Base-by-base conservation (phyloP, 2,113 vertebrate genomes). In the Ochotona curzoniae region DNA sequence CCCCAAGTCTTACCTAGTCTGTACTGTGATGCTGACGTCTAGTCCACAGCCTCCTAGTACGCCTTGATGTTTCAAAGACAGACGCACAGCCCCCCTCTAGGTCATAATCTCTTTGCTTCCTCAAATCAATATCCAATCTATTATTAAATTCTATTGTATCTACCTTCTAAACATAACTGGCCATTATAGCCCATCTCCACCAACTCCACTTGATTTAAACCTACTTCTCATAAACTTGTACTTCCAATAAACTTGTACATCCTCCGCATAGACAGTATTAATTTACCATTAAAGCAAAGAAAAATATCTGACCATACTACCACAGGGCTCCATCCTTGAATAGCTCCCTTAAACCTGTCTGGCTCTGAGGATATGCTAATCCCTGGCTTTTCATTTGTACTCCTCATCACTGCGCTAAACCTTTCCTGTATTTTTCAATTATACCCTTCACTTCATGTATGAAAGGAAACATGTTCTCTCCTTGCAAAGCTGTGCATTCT, bases 221-320 rank as follows among this genome's bases (percentile, higher is more conserved):
- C 21, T 8, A 32, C 12, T 82, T 91, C 11, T 28, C 51, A 84
- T 49, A n/a, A n/a, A n/a, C n/a, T n/a, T n/a, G n/a, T n/a, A n/a
- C n/a, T n/a, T n/a, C n/a, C n/a, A n/a, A n/a, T n/a, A n/a, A n/a
- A n/a, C n/a, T n/a, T n/a, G n/a, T 64, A 32, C 30, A 47, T 47
- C 47, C 74, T 63, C 30, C 47, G 8, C 8, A 76, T 30, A 85
- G 23, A 35, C 38, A 26, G 63, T 17, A 85, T 12, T 69, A 38
- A n/a, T 81, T 74, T n/a, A 74, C 49, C 70, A 91, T 93, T 83
- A 74, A 87, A 93, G 44, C n/a, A n/a, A n/a, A n/a, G n/a, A n/a
- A n/a, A 73, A 91, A 69, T 44, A 79, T 5, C 4, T 64, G 18
- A 9, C 63, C 47, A 8, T 47, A 57, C 54, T 18, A n/a, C 21